phyloP scores from a whole-genome alignment of 1,140 invertebrate species.

The Heliconius himera region DNA sequence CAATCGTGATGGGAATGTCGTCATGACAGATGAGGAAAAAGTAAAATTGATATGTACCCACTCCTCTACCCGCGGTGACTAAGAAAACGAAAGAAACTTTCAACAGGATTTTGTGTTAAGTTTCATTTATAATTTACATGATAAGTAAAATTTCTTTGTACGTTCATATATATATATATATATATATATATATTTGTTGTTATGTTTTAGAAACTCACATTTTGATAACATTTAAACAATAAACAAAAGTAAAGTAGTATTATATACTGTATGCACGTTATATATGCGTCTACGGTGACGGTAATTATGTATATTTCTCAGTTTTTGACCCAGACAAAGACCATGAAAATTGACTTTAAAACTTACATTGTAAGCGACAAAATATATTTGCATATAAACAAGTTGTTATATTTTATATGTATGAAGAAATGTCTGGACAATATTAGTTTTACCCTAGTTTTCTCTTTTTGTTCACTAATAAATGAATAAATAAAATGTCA shows the following conservation, averaged over 20 bases:
- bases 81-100: slow-evolving; percentile 59
- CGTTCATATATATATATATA: not conserved
- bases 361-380: slow-evolving; percentile 51
- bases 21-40: slow-evolving; percentile 73
- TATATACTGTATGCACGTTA: not conserved
- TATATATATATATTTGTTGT: not conserved
- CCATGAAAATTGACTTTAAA: slow-evolving; percentile 61
- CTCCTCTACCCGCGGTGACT: slow-evolving; percentile 56
- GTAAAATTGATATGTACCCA: slow-evolving; percentile 74
- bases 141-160: slow-evolving; percentile 30
- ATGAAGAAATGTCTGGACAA: slow-evolving; percentile 39
- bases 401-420: slow-evolving; percentile 37
- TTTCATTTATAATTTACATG: slow-evolving; percentile 51
- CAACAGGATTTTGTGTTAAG: slow-evolving; percentile 70
- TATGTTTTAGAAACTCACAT: slow-evolving; percentile 2
- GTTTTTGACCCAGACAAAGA: slow-evolving; percentile 49
- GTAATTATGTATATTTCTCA: slow-evolving; percentile 21
- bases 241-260: not conserved
- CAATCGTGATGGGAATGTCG: slow-evolving; percentile 75
- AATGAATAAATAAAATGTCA: not conserved
- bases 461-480: slow-evolving; percentile 26
- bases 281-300: not conserved
- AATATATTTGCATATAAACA: slow-evolving; percentile 63
- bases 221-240: slow-evolving; percentile 5
- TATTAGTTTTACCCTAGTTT: slow-evolving; percentile 37